These are phyloP conservation scores for Apis cerana DNA, from an alignment of 1,140 invertebrate genomes.

Conservation along the genomic window DNA sequence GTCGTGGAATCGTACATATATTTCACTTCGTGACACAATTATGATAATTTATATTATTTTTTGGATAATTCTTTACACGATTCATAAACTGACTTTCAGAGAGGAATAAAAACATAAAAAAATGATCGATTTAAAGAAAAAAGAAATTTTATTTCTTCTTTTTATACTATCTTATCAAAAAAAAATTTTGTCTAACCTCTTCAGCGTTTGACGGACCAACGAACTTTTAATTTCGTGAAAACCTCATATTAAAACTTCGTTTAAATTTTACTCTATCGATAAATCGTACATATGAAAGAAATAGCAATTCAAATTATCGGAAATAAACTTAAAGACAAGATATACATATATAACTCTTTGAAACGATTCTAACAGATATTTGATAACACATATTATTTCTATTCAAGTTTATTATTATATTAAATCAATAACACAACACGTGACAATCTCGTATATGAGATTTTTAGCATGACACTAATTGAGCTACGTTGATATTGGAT, in stretches of 20 bases:
- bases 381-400: neutral
- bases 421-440: neutral
- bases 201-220: neutral
- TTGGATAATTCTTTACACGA: constrained; percentile 31
- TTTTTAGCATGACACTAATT: neutral
- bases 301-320: neutral
- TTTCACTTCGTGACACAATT: constrained; percentile 39
- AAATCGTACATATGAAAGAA: neutral
- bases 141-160: neutral
- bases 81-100: neutral
- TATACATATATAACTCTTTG: neutral
- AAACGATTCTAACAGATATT: too few species aligned
- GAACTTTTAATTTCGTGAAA: neutral
- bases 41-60: constrained; percentile 48
- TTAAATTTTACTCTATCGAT: neutral
- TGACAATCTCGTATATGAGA: constrained; percentile 12
- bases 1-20: constrained; percentile 24
- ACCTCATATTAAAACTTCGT: neutral
- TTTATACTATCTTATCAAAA: neutral
- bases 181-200: neutral
- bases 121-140: neutral
- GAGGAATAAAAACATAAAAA: neutral
- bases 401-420: constrained; percentile 3
- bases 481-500: constrained; percentile 45
- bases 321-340: neutral